Percentiles rank a stretch among this genome's conserved stretches.
Evolutionary conservation across 1,140 invertebrate species (phyloP).

Genomic region (Diplogasteroides magnus): DNA sequence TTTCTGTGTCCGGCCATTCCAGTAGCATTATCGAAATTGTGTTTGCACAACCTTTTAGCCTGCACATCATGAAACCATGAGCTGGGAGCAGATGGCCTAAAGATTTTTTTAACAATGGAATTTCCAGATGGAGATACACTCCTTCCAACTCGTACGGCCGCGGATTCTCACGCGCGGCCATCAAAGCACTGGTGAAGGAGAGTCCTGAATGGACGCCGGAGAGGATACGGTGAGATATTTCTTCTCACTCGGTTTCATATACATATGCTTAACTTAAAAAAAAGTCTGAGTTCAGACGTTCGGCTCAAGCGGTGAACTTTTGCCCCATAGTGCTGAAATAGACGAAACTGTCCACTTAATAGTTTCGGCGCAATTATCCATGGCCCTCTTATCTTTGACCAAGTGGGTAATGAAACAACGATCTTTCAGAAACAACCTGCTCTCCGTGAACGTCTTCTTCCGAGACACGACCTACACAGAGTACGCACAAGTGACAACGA

Average conservation of each 20-base stretch:
- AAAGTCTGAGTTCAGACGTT: too few species aligned
- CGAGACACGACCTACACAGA: constrained; percentile 45
- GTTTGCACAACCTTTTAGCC: too few species aligned
- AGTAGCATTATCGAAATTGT: too few species aligned
- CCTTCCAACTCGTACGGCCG: constrained; percentile 43
- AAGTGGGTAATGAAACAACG: not conserved
- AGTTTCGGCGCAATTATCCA: too few species aligned
- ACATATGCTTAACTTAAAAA: too few species aligned
- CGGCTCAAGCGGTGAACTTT: too few species aligned
- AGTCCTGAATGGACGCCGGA: constrained; percentile 26
- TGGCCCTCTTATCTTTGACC: not conserved
- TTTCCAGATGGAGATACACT: constrained; percentile 43
- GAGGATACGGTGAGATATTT: constrained; percentile 11
- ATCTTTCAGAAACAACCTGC: constrained; percentile 36
- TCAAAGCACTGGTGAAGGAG: constrained; percentile 9
- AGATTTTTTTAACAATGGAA: constrained; percentile 26
- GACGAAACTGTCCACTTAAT: too few species aligned
- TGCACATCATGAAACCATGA: too few species aligned
- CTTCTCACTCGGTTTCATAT: too few species aligned
- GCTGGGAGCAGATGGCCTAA: too few species aligned
- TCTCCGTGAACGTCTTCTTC: constrained; percentile 43
- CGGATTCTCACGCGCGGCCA: constrained; percentile 27
- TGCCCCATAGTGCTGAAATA: too few species aligned
- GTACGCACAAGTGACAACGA: constrained; percentile 42
- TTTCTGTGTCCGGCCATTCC: too few species aligned